Base-by-base conservation (phyloP, 2,888 invertebrate species). In the Coelogynopora nodosa region DNA sequence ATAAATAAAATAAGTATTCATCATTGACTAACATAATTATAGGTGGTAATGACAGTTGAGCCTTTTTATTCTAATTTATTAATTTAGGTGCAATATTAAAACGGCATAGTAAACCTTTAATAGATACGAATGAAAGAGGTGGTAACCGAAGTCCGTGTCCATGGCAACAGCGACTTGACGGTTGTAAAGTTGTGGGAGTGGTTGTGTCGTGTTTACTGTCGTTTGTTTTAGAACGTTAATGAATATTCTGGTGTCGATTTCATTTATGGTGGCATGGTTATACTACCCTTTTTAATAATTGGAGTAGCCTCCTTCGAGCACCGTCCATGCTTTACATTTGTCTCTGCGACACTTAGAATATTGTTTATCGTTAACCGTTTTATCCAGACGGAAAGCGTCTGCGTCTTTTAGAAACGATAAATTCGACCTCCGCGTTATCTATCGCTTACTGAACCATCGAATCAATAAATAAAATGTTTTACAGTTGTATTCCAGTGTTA, bases 121-220 rank as follows among this genome's bases (percentile, higher is more conserved):
- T n/a, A n/a, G n/a, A n/a, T n/a, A n/a, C n/a, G n/a, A n/a, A n/a
- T n/a, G n/a, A n/a, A n/a, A n/a, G n/a, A n/a, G n/a, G n/a, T n/a
- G n/a, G n/a, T n/a, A n/a, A n/a, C n/a, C n/a, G n/a, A n/a, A n/a
- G n/a, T n/a, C n/a, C n/a, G n/a, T n/a, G n/a, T n/a, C n/a, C n/a
- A n/a, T n/a, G n/a, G 29, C 31, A 2, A 80, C 31, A 23, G 86
- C 27, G 86, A 86, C 10, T 31, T 31, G n/a, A 29, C 31, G 67
- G 26, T 30, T n/a, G 2, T 31, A 23, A 85, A 27, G 28, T 84
- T 67, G 82, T 82, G 85, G 85, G 26, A 26, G 85, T 18, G 30
- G 2, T 27, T 27, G 30, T 2, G 27, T 29, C 28, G 13, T 28
- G 10, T 30, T 26, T 18, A 0, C 0, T 18, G 18, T 84, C 30